A percentile compares a stretch with the other conserved stretches of the same genome.
Evolutionary conservation across 2,113 vertebrate species (phyloP).

Genomic region (Oncorhynchus kisutch): DNA sequence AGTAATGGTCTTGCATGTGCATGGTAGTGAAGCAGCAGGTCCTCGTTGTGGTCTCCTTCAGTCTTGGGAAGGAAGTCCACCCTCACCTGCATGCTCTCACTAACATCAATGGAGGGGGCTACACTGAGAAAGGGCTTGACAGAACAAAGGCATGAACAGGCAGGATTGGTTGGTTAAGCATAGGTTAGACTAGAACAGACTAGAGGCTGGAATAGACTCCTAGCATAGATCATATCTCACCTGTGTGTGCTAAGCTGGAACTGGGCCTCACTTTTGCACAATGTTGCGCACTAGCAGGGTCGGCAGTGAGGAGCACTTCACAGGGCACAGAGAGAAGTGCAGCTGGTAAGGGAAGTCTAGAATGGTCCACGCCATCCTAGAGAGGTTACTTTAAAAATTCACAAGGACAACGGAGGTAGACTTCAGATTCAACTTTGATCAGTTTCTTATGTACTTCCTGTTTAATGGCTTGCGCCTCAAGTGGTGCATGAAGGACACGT

Average conservation of each 20-base stretch:
- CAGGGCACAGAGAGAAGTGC: constrained; percentile 74
- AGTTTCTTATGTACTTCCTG: too few species aligned
- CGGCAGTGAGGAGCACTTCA: constrained; percentile 79
- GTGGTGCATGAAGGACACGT: too few species aligned
- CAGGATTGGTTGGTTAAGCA: too few species aligned
- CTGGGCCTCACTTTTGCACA: constrained; percentile 72
- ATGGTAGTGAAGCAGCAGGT: constrained; percentile 78
- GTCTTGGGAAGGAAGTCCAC: constrained; percentile 78
- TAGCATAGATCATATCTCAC: constrained; percentile 56
- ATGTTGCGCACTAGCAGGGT: constrained; percentile 79
- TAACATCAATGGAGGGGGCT: constrained; percentile 68
- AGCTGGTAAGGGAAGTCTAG: constrained; percentile 84
- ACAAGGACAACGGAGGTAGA: too few species aligned
- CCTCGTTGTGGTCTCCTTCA: constrained; percentile 66
- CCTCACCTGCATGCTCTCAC: constrained; percentile 76
- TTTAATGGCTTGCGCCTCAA: too few species aligned
- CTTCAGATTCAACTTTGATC: too few species aligned
- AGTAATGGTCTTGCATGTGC: constrained; percentile 51
- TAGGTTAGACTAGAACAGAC: background rate
- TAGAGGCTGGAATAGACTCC: background rate
- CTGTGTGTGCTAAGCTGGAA: constrained; percentile 74
- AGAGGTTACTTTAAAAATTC: constrained; percentile 31
- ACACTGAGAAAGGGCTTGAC: constrained; percentile 83
- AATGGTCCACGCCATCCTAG: constrained; percentile 76
- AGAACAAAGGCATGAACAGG: background rate